Conservation (phyloP, 2,797 vertebrate species). For the Platalea minor region DNA sequence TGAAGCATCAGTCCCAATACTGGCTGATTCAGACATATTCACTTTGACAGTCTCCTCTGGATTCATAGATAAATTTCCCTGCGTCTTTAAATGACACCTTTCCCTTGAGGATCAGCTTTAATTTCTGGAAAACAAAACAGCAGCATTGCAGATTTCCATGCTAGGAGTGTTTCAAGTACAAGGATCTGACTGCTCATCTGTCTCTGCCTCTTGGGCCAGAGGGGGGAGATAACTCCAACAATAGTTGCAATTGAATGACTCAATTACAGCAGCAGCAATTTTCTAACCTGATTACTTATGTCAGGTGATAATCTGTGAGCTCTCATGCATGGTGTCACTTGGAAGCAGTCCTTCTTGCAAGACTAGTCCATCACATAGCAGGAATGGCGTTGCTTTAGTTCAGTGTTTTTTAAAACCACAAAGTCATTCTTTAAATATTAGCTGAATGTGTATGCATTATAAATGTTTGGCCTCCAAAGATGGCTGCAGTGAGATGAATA, state of each 20-base stretch:
- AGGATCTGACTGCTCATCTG: background rate
- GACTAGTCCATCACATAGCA: background rate
- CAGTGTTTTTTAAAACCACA: background rate
- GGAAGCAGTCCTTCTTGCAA: background rate
- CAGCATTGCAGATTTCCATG: background rate
- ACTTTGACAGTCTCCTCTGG: background rate
- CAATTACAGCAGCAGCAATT: conserved; percentile 33
- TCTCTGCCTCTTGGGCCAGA: background rate
- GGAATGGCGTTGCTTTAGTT: background rate
- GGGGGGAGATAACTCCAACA: background rate
- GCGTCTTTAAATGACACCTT: background rate
- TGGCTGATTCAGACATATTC: background rate
- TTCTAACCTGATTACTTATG: conserved; percentile 21
- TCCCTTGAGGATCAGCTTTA: background rate
- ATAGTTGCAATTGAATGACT: background rate
- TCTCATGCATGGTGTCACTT: background rate
- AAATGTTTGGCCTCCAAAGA: background rate
- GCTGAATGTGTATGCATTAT: background rate
- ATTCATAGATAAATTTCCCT: background rate
- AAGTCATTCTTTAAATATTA: background rate
- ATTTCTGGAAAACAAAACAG: conserved; percentile 16
- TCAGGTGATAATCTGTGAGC: background rate
- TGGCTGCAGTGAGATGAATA: background rate
- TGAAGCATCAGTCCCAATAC: background rate
- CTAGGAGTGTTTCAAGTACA: background rate